Conservation (phyloP, 2,113 vertebrate species). For the Athene cunicularia region DNA sequence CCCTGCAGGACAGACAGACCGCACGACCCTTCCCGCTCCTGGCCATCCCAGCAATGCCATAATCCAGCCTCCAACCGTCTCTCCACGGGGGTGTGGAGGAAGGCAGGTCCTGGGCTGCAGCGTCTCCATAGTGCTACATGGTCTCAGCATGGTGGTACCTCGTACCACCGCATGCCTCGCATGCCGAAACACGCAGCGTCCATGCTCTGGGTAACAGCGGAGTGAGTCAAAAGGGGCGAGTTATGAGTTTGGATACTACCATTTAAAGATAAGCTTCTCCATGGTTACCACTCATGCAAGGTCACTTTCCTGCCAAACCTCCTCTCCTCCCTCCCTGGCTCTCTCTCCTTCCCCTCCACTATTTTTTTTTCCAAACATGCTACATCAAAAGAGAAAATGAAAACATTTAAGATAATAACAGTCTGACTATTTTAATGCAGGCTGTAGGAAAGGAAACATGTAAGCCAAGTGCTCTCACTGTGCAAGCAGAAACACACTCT, state of each 20-base stretch:
- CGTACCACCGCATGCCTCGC: background rate
- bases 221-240: background rate
- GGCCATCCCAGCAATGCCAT: background rate
- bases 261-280: conserved; percentile 59
- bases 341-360: background rate
- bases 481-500: conserved; percentile 44
- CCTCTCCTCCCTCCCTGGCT: background rate
- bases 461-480: conserved; percentile 55
- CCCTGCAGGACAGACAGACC: background rate
- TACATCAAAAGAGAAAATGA: conserved; percentile 69
- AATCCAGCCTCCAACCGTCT: background rate
- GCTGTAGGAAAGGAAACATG: conserved; percentile 37
- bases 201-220: background rate
- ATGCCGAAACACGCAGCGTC: background rate
- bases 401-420: conserved; percentile 62
- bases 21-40: background rate
- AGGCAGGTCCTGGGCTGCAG: background rate
- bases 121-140: background rate
- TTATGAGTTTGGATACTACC: conserved; percentile 29
- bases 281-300: conserved; percentile 41
- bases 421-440: conserved; percentile 57
- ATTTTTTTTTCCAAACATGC: background rate
- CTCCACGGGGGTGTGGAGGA: background rate
- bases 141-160: conserved; percentile 3
- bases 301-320: conserved; percentile 35